A percentile compares a stretch with the other conserved stretches of the same genome.
Conservation (phyloP, 1,140 invertebrate species). For the Brachionus koreanus region DNA sequence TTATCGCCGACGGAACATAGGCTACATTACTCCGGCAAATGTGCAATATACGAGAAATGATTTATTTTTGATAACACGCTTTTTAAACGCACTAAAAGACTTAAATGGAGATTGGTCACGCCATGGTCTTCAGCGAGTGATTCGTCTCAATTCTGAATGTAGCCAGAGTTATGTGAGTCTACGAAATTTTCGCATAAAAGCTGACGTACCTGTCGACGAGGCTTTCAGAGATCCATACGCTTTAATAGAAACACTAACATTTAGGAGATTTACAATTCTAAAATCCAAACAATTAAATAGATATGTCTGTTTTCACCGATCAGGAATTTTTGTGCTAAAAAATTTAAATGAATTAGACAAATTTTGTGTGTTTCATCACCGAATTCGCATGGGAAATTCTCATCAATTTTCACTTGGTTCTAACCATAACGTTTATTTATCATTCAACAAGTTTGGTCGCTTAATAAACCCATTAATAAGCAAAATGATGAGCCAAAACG, state of each 20-base stretch:
- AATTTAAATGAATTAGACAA: conserved; percentile 19
- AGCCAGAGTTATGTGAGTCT: conserved; percentile 33
- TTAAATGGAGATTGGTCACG: conserved; percentile 39
- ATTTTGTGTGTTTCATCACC: conserved; percentile 10
- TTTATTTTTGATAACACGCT: not conserved
- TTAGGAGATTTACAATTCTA: not conserved
- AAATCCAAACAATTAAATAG: conserved; percentile 28
- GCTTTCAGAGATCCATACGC: conserved; percentile 39
- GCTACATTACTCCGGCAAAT: not conserved
- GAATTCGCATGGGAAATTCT: not conserved
- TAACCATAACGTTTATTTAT: not conserved
- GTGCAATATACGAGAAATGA: not conserved
- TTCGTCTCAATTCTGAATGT: conserved; percentile 25
- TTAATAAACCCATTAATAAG: not conserved
- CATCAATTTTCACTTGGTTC: conserved; percentile 23
- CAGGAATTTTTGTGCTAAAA: conserved; percentile 24
- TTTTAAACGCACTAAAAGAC: conserved; percentile 24
- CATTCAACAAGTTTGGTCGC: conserved; percentile 37
- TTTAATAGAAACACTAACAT: conserved; percentile 23
- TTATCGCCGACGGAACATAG: not conserved
- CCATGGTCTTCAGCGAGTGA: conserved; percentile 16
- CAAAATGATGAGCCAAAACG: not conserved
- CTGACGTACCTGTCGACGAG: conserved; percentile 28
- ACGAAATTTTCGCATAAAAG: conserved; percentile 12
- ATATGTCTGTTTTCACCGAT: conserved; percentile 15